Conservation (phyloP, 2,888 invertebrate genomes). For the Melinaea marsaeus region DNA sequence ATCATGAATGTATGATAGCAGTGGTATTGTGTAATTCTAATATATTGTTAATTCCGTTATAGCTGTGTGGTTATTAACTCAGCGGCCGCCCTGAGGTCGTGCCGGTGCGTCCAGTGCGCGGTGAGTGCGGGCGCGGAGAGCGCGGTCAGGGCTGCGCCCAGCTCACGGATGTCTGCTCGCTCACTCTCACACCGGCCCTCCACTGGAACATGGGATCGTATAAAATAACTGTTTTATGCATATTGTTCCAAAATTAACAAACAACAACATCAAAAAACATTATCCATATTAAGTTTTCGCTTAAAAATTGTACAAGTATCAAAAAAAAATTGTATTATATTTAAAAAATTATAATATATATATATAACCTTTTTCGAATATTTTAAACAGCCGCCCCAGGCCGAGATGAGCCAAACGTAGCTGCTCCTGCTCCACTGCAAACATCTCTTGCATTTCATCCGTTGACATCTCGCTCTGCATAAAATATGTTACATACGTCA, state of each 20-base stretch:
- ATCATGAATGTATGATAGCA: too few relatives aligned
- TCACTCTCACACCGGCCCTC: conserved; percentile 55
- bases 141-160: conserved; percentile 61
- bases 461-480: conserved; percentile 53
- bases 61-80: conserved; percentile 43
- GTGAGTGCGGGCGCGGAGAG: conserved; percentile 49
- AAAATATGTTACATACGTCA: neutral
- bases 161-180: conserved; percentile 57
- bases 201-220: conserved; percentile 37
- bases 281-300: too few relatives aligned
- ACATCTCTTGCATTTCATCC: conserved; percentile 64
- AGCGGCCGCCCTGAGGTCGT: conserved; percentile 52
- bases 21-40: too few relatives aligned
- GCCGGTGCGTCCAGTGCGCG: conserved; percentile 46
- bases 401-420: conserved; percentile 61
- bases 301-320: too few relatives aligned
- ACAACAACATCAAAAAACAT: too few relatives aligned
- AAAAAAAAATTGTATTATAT: too few relatives aligned
- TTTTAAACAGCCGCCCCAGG: conserved; percentile 57
- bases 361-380: conserved; percentile 63
- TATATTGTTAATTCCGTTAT: too few relatives aligned
- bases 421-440: conserved; percentile 61
- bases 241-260: too few relatives aligned
- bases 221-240: too few relatives aligned
- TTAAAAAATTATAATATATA: too few relatives aligned